Evolutionary conservation across 2,888 invertebrate species (phyloP).

Genomic region (Mesodorylaimus sp.): DNA sequence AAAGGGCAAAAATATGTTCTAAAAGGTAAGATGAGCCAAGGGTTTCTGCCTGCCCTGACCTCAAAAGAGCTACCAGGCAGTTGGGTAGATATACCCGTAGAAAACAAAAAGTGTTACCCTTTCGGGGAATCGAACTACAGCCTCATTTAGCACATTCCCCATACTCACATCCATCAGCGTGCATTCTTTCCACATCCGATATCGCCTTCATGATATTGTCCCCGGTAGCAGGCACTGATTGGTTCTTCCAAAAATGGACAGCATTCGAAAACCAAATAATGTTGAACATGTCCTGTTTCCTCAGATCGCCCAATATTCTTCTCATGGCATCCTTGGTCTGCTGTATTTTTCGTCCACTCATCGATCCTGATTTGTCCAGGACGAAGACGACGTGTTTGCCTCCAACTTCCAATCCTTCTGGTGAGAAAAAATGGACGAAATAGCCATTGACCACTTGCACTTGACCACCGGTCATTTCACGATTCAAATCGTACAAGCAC

Average conservation of each 20-base stretch:
- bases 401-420: conserved; percentile 42
- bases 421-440: conserved; percentile 57
- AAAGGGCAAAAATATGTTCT: background rate
- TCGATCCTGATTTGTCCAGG: conserved; percentile 56
- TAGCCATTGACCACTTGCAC: conserved; percentile 40
- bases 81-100: no score
- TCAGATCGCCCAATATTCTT: conserved; percentile 46
- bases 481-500: conserved; percentile 50
- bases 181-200: conserved; percentile 1
- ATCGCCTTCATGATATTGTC: background rate
- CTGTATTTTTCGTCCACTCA: conserved; percentile 47
- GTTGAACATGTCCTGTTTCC: conserved; percentile 46
- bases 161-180: conserved; percentile 3
- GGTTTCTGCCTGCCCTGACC: no score
- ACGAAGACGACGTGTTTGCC: conserved; percentile 52
- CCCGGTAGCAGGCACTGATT: background rate
- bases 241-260: conserved; percentile 11
- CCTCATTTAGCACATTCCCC: no score
- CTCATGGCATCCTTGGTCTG: conserved; percentile 50
- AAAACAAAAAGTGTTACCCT: no score
- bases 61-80: no score
- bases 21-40: no score
- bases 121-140: no score
- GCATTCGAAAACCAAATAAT: conserved; percentile 43
- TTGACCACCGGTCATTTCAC: conserved; percentile 40